A percentile compares a stretch with the other conserved stretches of the same genome.
Evolutionary conservation across 2,888 invertebrate species (phyloP).

Genomic region (Noctua janthe): DNA sequence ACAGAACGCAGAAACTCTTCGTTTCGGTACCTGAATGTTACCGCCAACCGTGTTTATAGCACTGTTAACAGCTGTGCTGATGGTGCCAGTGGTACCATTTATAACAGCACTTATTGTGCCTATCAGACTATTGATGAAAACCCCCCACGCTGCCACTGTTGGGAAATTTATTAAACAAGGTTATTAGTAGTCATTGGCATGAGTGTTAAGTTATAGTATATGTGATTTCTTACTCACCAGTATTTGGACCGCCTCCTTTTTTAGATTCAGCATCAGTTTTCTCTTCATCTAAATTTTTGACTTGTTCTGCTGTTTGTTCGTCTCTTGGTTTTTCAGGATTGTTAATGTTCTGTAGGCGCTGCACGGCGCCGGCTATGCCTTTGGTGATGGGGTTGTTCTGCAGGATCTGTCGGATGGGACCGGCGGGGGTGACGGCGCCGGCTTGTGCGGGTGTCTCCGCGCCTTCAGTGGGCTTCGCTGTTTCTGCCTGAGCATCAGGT

Average conservation of each 20-base stretch:
- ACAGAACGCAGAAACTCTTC: constrained; percentile 17
- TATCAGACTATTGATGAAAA: constrained; percentile 82
- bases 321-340: constrained; percentile 64
- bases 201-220: neutral
- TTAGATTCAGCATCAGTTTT: constrained; percentile 31
- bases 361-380: constrained; percentile 67
- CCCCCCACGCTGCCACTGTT: constrained; percentile 82
- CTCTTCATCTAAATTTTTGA: constrained; percentile 33
- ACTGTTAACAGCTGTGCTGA: constrained; percentile 82
- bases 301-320: constrained; percentile 17
- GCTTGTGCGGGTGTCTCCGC: constrained; percentile 25
- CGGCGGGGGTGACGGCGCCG: constrained; percentile 43
- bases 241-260: constrained; percentile 53
- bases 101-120: constrained; percentile 83
- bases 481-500: constrained; percentile 11
- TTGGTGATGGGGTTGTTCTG: constrained; percentile 74
- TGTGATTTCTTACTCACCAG: constrained; percentile 41
- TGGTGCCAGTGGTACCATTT: constrained; percentile 77
- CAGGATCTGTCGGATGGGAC: constrained; percentile 75
- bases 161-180: constrained; percentile 41
- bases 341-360: constrained; percentile 67
- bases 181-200: neutral
- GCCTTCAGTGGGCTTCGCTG: constrained; percentile 33
- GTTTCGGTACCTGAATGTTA: constrained; percentile 82
- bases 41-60: constrained; percentile 84